Percentiles rank a stretch among this genome's conserved stretches.
phyloP scores from a whole-genome alignment of 2,888 invertebrate genomes.

The Xestoiulus laeticollis region DNA sequence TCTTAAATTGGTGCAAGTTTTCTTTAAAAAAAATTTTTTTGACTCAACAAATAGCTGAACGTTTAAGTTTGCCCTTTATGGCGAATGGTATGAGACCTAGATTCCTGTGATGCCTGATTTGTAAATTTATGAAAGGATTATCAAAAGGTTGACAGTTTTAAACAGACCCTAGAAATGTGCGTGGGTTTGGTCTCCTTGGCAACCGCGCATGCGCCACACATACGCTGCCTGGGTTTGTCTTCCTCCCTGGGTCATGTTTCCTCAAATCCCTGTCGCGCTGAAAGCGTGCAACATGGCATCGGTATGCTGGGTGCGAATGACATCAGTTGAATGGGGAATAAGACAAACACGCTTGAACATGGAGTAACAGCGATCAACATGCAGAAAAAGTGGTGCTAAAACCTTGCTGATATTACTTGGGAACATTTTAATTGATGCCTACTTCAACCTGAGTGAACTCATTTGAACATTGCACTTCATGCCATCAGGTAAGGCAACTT shows the following conservation, averaged over 20 bases:
- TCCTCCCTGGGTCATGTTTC: slow-evolving; percentile 40
- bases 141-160: slow-evolving; percentile 34
- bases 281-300: slow-evolving; percentile 38
- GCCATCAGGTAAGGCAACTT: slow-evolving; percentile 19
- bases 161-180: slow-evolving; percentile 15
- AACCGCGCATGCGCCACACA: slow-evolving; percentile 7
- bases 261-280: slow-evolving; percentile 34
- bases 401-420: background rate
- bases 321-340: background rate
- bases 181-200: slow-evolving; percentile 32
- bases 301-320: slow-evolving; percentile 20
- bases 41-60: background rate
- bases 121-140: slow-evolving; percentile 36
- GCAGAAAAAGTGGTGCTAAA: slow-evolving; percentile 36
- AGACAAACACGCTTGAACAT: slow-evolving; percentile 5
- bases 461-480: background rate
- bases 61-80: background rate
- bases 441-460: background rate
- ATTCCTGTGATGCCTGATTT: background rate
- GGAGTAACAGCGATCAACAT: slow-evolving; percentile 24
- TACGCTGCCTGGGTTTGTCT: background rate
- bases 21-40: background rate
- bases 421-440: background rate
- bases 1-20: background rate
- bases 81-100: background rate